Percentiles rank a stretch among this genome's conserved stretches.
These are phyloP conservation scores for Dolichomitus sp. DNA, from an alignment of 2,888 invertebrate species.

Conservation along the genomic window DNA sequence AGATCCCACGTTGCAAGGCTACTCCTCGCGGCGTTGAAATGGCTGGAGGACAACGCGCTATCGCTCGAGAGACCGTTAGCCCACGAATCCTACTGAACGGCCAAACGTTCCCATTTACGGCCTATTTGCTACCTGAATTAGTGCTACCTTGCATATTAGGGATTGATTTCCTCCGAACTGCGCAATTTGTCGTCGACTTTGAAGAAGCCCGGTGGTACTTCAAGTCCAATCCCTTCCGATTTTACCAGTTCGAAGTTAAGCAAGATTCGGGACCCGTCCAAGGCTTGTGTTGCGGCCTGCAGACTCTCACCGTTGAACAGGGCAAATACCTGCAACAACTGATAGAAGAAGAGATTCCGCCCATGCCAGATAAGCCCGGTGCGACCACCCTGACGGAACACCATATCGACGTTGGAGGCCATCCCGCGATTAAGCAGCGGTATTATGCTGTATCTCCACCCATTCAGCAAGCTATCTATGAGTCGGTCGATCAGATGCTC, in stretches of 20 bases:
- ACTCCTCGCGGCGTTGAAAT: not conserved
- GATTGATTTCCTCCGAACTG: not conserved
- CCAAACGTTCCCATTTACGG: not conserved
- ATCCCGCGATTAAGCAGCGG: slow-evolving; percentile 33
- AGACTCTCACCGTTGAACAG: not conserved
- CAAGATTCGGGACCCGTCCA: not conserved
- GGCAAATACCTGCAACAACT: not conserved
- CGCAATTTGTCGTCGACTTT: not conserved
- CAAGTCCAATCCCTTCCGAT: not conserved
- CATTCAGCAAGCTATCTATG: slow-evolving; percentile 29
- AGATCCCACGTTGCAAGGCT: not conserved
- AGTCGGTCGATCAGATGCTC: slow-evolving; percentile 19
- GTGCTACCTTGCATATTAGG: not conserved
- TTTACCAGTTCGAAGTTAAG: not conserved
- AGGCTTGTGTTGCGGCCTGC: not conserved
- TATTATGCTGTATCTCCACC: slow-evolving; percentile 23
- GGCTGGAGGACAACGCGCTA: not conserved
- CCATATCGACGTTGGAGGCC: not conserved
- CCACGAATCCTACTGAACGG: not conserved
- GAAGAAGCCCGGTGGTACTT: slow-evolving; percentile 6
- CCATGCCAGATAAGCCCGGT: not conserved
- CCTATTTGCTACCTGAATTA: not conserved
- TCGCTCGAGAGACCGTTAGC: not conserved
- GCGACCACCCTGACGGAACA: not conserved
- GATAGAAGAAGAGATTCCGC: not conserved